A percentile compares a stretch with the other conserved stretches of the same genome.
Conservation (phyloP, 2,113 vertebrate genomes). For the Myocastor coypus region DNA sequence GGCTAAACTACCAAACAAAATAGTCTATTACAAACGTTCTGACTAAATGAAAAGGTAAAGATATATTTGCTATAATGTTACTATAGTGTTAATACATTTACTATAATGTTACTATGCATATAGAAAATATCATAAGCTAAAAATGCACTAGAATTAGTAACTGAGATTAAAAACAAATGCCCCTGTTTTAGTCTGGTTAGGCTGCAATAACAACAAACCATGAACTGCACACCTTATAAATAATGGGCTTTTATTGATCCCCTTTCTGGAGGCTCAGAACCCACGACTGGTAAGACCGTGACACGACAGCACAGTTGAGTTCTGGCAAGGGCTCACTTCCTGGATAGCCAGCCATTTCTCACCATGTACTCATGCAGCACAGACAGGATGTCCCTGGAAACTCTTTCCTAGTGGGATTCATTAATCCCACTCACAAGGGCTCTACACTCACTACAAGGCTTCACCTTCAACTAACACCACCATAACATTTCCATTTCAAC, state of each 20-base stretch:
- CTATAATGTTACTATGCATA: neutral
- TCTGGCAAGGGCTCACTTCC: neutral
- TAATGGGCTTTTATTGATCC: neutral
- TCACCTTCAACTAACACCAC: neutral
- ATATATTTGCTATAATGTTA: neutral
- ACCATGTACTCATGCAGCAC: neutral
- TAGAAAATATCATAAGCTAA: conserved; percentile 55
- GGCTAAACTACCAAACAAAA: conserved; percentile 38
- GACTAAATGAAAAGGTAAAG: conserved; percentile 41
- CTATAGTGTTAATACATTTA: neutral
- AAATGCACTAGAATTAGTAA: conserved; percentile 59
- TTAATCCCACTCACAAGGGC: neutral
- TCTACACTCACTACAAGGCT: neutral
- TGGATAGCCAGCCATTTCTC: neutral
- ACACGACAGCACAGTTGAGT: too few relatives aligned
- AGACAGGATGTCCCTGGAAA: neutral
- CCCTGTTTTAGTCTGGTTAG: neutral
- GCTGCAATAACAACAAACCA: neutral
- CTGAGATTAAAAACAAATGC: conserved; percentile 33
- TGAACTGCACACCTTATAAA: neutral
- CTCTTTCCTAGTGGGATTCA: neutral
- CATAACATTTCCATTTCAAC: neutral
- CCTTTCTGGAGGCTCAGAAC: neutral
- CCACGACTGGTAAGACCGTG: neutral
- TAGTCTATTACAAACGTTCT: neutral